Percentiles rank a stretch among this genome's conserved stretches.
Evolutionary conservation across 2,113 vertebrate genomes (phyloP).

Genomic region (Psilopogon haemacephalus): DNA sequence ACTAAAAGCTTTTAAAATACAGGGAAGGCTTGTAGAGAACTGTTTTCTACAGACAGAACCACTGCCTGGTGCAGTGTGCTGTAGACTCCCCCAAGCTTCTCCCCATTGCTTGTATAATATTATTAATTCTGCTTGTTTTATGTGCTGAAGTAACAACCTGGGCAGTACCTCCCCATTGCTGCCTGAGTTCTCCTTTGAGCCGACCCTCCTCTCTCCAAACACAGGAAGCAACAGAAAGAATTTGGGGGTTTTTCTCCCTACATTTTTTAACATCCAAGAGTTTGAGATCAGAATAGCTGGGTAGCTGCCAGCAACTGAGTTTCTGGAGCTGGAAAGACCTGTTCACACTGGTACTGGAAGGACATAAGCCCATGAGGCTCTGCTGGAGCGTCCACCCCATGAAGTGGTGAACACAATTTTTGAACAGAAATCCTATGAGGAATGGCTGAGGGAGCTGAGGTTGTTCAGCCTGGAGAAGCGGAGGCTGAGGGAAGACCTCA

Average conservation of each 20-base stretch:
- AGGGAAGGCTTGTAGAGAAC: background rate
- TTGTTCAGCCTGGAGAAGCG: too few relatives aligned
- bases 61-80: background rate
- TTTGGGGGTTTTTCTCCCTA: background rate
- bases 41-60: background rate
- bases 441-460: too few relatives aligned
- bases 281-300: background rate
- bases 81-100: background rate
- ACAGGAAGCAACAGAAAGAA: background rate
- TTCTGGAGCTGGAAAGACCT: background rate
- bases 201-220: background rate
- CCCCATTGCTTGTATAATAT: rapidly evolving
- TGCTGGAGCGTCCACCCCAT: background rate
- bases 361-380: background rate
- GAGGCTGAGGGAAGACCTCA: too few relatives aligned
- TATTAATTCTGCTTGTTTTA: rapidly evolving
- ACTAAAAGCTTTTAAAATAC: background rate
- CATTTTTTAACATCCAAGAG: background rate
- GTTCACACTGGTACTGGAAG: background rate
- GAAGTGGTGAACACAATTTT: too few relatives aligned
- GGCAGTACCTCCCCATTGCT: background rate
- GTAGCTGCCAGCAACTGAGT: background rate
- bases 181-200: background rate
- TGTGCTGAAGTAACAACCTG: background rate
- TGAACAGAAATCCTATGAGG: too few relatives aligned